Conservation (phyloP, 2,888 invertebrate species). For the Bembecia ichneumoniformis region DNA sequence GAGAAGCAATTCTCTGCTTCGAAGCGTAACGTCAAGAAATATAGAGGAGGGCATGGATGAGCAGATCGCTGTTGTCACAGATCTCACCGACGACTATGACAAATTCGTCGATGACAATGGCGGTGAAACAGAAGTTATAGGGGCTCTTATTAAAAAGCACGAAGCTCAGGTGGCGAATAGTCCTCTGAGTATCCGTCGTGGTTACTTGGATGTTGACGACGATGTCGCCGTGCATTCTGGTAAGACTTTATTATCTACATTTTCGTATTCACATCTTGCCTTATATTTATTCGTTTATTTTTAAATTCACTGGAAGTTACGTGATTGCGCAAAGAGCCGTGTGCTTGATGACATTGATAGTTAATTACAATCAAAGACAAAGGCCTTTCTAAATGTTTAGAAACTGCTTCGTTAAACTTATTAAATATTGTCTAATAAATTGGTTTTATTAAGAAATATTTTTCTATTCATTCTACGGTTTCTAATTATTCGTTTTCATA, state of each 20-base stretch:
- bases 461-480: too few relatives aligned
- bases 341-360: slow-evolving; percentile 18
- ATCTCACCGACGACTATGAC: slow-evolving; percentile 55
- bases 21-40: slow-evolving; percentile 69
- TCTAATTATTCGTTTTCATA: too few relatives aligned
- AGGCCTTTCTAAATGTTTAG: slow-evolving; percentile 22
- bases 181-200: slow-evolving; percentile 59
- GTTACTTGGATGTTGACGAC: slow-evolving; percentile 74
- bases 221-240: slow-evolving; percentile 82
- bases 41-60: slow-evolving; percentile 62
- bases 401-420: slow-evolving; percentile 7
- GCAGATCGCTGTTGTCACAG: slow-evolving; percentile 42
- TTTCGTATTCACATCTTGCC: too few relatives aligned
- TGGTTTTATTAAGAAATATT: too few relatives aligned
- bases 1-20: slow-evolving; percentile 75
- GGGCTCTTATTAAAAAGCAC: slow-evolving; percentile 60
- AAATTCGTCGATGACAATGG: slow-evolving; percentile 53
- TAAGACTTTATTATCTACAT: slow-evolving; percentile 37
- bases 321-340: slow-evolving; percentile 12
- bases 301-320: too few relatives aligned
- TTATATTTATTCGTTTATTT: too few relatives aligned
- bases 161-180: slow-evolving; percentile 56
- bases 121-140: slow-evolving; percentile 52
- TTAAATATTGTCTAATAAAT: neutral
- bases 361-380: slow-evolving; percentile 16